Base-by-base conservation (phyloP, 2,888 invertebrate species). In the Esperia sulphurella region DNA sequence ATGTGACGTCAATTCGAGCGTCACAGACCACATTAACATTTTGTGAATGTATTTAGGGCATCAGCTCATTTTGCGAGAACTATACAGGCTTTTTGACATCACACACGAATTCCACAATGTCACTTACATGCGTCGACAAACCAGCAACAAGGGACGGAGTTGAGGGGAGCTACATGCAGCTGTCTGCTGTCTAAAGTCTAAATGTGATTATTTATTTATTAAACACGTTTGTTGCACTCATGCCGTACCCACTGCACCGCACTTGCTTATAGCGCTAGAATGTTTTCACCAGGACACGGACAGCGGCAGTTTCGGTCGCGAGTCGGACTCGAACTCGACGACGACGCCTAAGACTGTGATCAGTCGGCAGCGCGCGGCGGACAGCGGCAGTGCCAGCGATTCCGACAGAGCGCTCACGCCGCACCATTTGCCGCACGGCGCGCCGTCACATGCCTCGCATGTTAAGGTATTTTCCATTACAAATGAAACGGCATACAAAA, bases 261-360 rank as follows among this genome's bases (percentile, higher is more conserved):
- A 37, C 45, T 28, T n/a, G 33, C 31, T 41, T 29, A 31, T 41
- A 31, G 43, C 12, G 40, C 28, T 40, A n/a, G 29, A 30, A 31
- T 38, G 5, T 10, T n/a, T 6, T 44, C 14, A 12, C 12, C 68
- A 89, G 88, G 89, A 89, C 56, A 89, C 88, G 29, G 89, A 88
- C 63, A 88, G 89, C 68, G 88, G 92, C 53, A 93, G 93, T 63
- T 91, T 93, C 74, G 94, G 94, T 43, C 93, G 93, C 53, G 94
- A 95, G 79, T 94, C 95, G 8, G 95, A 95, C 80, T 94, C 94
- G 7, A 94, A 94, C 71, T 94, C 95, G 29, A 94, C 94, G 14
- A 92, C 93, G 10, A 94, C 94, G 8, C 93, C 93, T 30, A 93
- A 93, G 77, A 94, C 94, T n/a, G 91, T 94, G 54, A 91, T 94